Evolutionary conservation across 2,888 invertebrate species (phyloP).

Genomic region (Halictus quadricinctus): DNA sequence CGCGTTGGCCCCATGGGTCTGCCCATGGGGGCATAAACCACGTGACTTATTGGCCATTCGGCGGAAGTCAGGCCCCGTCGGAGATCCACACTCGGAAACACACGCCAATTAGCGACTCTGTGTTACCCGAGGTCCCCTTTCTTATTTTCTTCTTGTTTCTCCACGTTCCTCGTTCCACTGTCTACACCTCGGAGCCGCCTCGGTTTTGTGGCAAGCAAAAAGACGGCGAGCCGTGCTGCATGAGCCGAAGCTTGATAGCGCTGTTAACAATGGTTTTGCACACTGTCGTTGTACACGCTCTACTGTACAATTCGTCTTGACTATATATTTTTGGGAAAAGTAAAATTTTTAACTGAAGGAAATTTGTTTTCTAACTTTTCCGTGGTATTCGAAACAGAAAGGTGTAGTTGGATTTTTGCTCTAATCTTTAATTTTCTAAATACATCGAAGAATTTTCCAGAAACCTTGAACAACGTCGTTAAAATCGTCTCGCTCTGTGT

Average conservation of each 20-base stretch:
- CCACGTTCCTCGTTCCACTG: not conserved
- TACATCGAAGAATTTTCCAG: too few species aligned
- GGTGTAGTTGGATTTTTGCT: too few species aligned
- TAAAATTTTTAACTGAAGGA: not conserved
- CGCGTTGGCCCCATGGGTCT: not conserved
- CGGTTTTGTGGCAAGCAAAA: not conserved
- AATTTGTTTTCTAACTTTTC: too few species aligned
- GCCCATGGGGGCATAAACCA: conserved; percentile 21
- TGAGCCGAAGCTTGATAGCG: not conserved
- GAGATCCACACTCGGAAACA: conserved; percentile 14
- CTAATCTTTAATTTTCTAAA: too few species aligned
- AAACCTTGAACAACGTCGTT: too few species aligned
- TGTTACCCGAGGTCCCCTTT: conserved; percentile 22
- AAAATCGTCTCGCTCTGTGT: too few species aligned
- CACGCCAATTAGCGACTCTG: conserved; percentile 36
- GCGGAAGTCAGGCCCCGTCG: conserved; percentile 31
- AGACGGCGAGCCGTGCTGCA: not conserved
- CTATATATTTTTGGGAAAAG: not conserved
- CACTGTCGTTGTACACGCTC: not conserved
- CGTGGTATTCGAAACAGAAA: too few species aligned
- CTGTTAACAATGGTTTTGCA: not conserved
- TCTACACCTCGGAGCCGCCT: not conserved
- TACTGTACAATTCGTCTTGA: not conserved
- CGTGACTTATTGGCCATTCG: conserved; percentile 47
- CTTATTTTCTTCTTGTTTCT: not conserved